phyloP scores from a whole-genome alignment of 1,140 invertebrate genomes.

The Nautilus pompilius region DNA sequence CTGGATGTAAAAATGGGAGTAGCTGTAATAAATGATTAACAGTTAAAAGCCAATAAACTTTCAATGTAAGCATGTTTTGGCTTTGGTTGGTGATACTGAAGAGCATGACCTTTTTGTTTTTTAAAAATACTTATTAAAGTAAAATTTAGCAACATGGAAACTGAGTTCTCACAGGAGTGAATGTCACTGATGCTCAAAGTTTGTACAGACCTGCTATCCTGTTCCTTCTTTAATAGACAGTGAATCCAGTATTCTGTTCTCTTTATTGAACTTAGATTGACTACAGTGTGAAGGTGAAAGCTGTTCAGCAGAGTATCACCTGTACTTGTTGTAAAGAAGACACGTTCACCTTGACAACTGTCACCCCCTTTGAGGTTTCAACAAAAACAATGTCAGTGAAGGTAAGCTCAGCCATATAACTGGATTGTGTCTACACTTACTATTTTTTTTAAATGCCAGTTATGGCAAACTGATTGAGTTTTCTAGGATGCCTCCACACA shows the following conservation, averaged over 20 bases:
- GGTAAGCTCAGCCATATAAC: constrained; percentile 23
- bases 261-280: constrained; percentile 34
- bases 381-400: constrained; percentile 51
- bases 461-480: not conserved
- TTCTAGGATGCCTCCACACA: not conserved
- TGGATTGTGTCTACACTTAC: not conserved
- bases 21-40: no score
- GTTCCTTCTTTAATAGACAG: no score
- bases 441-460: not conserved
- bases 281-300: constrained; percentile 44
- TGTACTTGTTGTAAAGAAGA: constrained; percentile 52
- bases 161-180: no score
- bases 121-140: no score
- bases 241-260: not conserved
- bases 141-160: no score
- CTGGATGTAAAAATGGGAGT: no score
- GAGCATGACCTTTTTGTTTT: no score
- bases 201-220: no score
- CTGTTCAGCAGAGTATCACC: constrained; percentile 33
- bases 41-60: no score
- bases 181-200: no score
- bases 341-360: constrained; percentile 36
- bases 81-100: no score
- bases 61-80: no score
- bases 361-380: constrained; percentile 52